These are phyloP conservation scores for Pipistrellus pygmaeus DNA, from an alignment of 2,797 vertebrate genomes.

Conservation along the genomic window DNA sequence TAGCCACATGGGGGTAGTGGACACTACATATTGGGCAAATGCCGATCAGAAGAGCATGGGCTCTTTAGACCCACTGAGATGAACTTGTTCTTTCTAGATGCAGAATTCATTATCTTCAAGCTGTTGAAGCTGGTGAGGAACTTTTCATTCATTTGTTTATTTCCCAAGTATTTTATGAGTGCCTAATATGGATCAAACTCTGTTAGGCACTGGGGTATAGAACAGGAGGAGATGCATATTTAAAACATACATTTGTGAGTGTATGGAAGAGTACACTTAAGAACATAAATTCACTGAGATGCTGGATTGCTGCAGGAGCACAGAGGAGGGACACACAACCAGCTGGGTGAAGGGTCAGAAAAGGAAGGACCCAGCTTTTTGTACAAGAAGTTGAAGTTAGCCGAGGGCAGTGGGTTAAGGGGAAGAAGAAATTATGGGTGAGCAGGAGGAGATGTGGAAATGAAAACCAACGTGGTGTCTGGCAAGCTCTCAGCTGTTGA, in stretches of 20 bases:
- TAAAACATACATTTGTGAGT: not conserved
- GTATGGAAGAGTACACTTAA: not conserved
- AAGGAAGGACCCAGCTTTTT: not conserved
- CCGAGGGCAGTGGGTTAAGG: not conserved
- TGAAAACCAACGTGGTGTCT: not conserved
- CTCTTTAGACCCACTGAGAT: not conserved
- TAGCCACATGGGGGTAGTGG: not conserved
- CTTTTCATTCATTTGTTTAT: not conserved
- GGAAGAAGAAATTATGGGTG: not conserved
- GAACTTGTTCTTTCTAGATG: not conserved
- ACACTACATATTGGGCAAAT: not conserved
- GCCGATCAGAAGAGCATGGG: not conserved
- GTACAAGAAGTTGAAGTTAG: not conserved
- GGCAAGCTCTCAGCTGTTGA: not conserved
- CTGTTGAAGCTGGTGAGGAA: not conserved
- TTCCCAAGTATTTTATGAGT: conserved; percentile 1
- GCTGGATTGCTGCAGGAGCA: not conserved
- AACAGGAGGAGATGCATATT: not conserved
- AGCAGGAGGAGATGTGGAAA: not conserved
- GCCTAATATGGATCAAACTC: not conserved
- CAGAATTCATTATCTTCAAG: not conserved
- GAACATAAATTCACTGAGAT: not conserved
- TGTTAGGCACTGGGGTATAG: not conserved
- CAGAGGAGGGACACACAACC: not conserved
- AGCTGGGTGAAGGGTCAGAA: not conserved